Base-by-base conservation (phyloP, 2,797 vertebrate species). In the Hydrophis major region DNA sequence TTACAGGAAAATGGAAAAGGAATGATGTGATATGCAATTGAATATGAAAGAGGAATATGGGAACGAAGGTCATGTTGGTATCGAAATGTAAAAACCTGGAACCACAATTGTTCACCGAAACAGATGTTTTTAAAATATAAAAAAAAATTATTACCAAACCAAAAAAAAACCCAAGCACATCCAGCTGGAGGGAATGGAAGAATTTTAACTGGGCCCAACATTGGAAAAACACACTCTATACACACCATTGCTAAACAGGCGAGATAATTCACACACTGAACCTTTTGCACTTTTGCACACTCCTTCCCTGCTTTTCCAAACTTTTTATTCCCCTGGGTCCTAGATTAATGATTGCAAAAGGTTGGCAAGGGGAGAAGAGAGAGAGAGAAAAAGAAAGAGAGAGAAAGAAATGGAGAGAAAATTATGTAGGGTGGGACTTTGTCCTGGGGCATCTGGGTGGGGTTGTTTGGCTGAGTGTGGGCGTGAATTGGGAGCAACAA, bases 241-340 rank as follows among this genome's bases (percentile, higher is more conserved):
- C 6, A 16, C n/a, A n/a, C 63, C 63, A 0, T 74, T 18, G 13
- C 66, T 74, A 37, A 69, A 16, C 13, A 69, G n/a, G 66, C 14
- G 18, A 69, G 28, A 18, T 6, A 6, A 69, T 32, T 32, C 66
- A 16, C n/a, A 32, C 2, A 6, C 13, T n/a, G 6, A n/a, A 32
- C 13, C 6, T 6, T n/a, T 66, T 14, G 61, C 27, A 12, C 61
- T n/a, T 66, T n/a, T n/a, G 28, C 63, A 66, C 63, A 32, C 28
- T 66, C 28, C 97, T 96, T 96, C 97, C 97, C 4, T 14, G 13
- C 50, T 69, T 69, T 32, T 69, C 16, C 66, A 42, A 47, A 50
- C 18, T 14, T 53, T 25, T 14, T 97, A 96, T 96, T 50, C 97
- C 97, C 95, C 96, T 95, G 96, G 97, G 97, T 20, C 32, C 25